Conservation (phyloP, 2,888 invertebrate species). For the Gandaritis pyraliata region DNA sequence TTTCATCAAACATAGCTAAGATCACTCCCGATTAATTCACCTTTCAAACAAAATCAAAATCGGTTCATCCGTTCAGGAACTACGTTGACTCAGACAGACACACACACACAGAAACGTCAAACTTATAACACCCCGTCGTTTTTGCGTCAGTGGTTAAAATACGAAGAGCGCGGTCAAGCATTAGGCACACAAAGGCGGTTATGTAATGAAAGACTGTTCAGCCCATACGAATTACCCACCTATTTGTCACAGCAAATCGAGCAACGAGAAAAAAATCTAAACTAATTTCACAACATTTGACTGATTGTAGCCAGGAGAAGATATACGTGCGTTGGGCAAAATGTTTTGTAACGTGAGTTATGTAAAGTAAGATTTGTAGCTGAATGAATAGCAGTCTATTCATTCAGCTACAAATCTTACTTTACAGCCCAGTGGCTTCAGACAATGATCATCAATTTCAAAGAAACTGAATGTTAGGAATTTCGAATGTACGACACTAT, state of each 20-base stretch:
- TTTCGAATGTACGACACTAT: constrained; percentile 5
- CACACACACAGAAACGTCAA: no score
- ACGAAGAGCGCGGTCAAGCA: not conserved
- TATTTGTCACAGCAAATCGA: constrained; percentile 45
- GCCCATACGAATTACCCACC: constrained; percentile 23
- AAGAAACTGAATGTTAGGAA: constrained; percentile 28
- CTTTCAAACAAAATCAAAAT: no score
- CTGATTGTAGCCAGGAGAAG: constrained; percentile 53
- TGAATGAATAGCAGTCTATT: no score
- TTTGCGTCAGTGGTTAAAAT: no score
- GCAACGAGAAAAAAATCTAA: constrained; percentile 41
- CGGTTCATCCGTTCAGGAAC: no score
- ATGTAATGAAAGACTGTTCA: constrained; percentile 12
- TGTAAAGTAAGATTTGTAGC: constrained; percentile 50
- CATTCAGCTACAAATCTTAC: no score
- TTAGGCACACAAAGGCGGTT: constrained; percentile 15
- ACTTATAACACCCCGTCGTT: no score
- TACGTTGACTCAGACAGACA: no score
- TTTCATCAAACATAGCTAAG: no score
- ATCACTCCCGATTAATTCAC: no score
- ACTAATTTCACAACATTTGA: constrained; percentile 59
- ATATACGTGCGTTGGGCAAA: constrained; percentile 63
- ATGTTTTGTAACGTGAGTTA: constrained; percentile 69
- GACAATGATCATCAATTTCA: constrained; percentile 12
- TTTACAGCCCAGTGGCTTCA: no score